These are phyloP conservation scores for Moxostoma hubbsi DNA, from an alignment of 2,797 vertebrate genomes.

Conservation along the genomic window DNA sequence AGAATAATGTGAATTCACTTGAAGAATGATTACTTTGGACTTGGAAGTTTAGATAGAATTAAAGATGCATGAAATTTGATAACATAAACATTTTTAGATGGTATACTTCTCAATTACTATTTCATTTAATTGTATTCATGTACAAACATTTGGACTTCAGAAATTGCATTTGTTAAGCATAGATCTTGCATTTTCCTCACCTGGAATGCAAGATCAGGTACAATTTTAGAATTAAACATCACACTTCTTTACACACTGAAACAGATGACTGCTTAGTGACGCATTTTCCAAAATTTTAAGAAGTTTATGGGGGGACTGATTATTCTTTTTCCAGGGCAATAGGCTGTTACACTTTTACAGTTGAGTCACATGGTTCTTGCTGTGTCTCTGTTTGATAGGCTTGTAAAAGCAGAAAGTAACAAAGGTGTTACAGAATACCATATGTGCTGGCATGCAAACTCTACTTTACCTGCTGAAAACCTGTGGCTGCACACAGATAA, in stretches of 20 bases:
- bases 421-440: constrained; percentile 31
- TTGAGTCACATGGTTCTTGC: constrained; percentile 23
- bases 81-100: not conserved
- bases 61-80: not conserved
- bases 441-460: constrained; percentile 30
- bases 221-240: constrained; percentile 3
- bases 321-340: constrained; percentile 23
- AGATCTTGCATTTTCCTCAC: not conserved
- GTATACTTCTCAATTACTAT: not conserved
- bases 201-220: constrained; percentile 8
- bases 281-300: constrained; percentile 19
- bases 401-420: constrained; percentile 44
- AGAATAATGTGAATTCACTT: constrained; percentile 13
- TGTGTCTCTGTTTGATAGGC: constrained; percentile 42
- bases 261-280: constrained; percentile 18
- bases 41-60: not conserved
- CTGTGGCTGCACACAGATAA: constrained; percentile 7
- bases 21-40: not conserved
- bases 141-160: not conserved
- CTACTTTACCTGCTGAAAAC: constrained; percentile 32
- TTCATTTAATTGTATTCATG: not conserved
- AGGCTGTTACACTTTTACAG: constrained; percentile 47
- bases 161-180: not conserved
- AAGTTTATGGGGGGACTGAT: constrained; percentile 20
- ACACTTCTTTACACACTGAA: constrained; percentile 8